These are phyloP conservation scores for Pelvicachromis taeniatus DNA, from an alignment of 2,113 vertebrate species.

Conservation along the genomic window DNA sequence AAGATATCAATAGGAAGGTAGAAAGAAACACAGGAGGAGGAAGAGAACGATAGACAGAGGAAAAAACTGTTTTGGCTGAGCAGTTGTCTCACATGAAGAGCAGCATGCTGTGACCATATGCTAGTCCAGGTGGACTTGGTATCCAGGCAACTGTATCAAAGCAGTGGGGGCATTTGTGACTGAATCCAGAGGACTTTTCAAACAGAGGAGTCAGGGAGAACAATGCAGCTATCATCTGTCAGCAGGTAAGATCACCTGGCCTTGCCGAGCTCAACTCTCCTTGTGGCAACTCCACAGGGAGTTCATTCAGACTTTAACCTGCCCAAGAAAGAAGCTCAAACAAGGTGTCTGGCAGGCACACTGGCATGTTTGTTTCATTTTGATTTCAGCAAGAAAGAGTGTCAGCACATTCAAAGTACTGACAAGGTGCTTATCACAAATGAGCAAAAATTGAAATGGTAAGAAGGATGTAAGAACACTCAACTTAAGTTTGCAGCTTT, in stretches of 20 bases:
- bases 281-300: constrained; percentile 58
- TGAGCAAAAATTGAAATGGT: background rate
- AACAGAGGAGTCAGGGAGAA: constrained; percentile 57
- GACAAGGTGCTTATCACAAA: constrained; percentile 43
- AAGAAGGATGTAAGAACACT: background rate
- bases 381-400: constrained; percentile 15
- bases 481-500: background rate
- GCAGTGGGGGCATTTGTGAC: constrained; percentile 56
- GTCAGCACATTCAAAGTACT: constrained; percentile 32
- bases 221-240: constrained; percentile 67
- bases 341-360: constrained; percentile 48
- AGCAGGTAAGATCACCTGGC: constrained; percentile 67
- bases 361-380: constrained; percentile 44
- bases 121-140: constrained; percentile 72
- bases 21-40: background rate
- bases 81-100: constrained; percentile 65
- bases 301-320: constrained; percentile 40
- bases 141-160: constrained; percentile 76
- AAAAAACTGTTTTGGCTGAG: constrained; percentile 55
- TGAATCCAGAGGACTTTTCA: constrained; percentile 66
- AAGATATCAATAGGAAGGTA: background rate
- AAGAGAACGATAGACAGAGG: background rate
- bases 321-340: constrained; percentile 15
- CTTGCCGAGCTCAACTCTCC: constrained; percentile 39
- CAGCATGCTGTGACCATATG: constrained; percentile 75